These are phyloP conservation scores for Cotesia typhae DNA, from an alignment of 1,140 invertebrate genomes.

Conservation along the genomic window DNA sequence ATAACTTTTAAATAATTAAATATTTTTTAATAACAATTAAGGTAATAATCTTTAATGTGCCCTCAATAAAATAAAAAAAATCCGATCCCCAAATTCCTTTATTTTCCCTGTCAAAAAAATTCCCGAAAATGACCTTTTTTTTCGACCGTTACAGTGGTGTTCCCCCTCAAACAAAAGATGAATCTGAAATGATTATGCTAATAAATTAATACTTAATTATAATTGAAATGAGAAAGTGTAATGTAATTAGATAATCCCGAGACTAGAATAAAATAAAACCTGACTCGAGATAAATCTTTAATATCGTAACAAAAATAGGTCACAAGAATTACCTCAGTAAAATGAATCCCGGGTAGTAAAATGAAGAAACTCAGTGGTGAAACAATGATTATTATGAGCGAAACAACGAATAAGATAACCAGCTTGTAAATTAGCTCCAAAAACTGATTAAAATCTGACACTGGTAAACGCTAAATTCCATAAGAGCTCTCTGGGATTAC, in stretches of 20 bases:
- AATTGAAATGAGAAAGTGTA: background rate
- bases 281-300: conserved; percentile 6
- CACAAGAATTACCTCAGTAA: conserved; percentile 18
- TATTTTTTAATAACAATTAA: too few species aligned
- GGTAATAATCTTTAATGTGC: too few species aligned
- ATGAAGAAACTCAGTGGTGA: background rate
- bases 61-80: too few species aligned
- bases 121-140: too few species aligned
- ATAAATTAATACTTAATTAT: background rate
- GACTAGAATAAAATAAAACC: background rate
- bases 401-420: conserved; percentile 13
- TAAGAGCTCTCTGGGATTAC: background rate
- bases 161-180: too few species aligned
- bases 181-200: too few species aligned
- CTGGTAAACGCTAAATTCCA: conserved; percentile 6
- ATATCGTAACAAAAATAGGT: conserved; percentile 13
- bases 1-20: too few species aligned
- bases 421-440: conserved; percentile 11
- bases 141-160: too few species aligned
- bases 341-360: conserved; percentile 10
- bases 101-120: too few species aligned
- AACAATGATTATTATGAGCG: conserved; percentile 11
- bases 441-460: conserved; percentile 27
- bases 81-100: too few species aligned
- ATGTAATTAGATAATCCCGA: background rate